These are phyloP conservation scores for Baccha elongata DNA, from an alignment of 2,888 invertebrate species.

Conservation along the genomic window DNA sequence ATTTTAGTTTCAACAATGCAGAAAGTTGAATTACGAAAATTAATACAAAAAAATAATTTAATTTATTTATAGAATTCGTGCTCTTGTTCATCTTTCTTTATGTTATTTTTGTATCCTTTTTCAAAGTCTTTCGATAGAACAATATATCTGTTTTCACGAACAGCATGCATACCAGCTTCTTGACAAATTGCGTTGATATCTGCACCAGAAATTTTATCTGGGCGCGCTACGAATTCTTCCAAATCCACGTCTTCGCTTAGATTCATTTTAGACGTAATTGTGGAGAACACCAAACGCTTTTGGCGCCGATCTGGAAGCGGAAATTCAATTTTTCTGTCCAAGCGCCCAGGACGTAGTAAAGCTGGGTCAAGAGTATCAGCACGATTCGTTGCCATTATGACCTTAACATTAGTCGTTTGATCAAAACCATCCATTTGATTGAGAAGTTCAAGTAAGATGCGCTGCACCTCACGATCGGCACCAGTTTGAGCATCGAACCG, in stretches of 20 bases:
- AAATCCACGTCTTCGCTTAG: slow-evolving; percentile 99
- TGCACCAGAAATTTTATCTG: slow-evolving; percentile 99
- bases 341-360: slow-evolving; percentile 87
- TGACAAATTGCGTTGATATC: slow-evolving; percentile 99
- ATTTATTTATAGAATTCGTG: slow-evolving; percentile 99
- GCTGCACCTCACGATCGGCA: slow-evolving; percentile 98
- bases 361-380: slow-evolving; percentile 99
- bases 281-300: slow-evolving; percentile 98
- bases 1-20: no score
- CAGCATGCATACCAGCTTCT: slow-evolving; percentile 99
- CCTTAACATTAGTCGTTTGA: slow-evolving; percentile 99
- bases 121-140: slow-evolving; percentile 99
- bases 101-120: slow-evolving; percentile 99
- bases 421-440: slow-evolving; percentile 99
- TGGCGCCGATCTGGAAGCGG: slow-evolving; percentile 94
- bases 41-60: slow-evolving; percentile 24
- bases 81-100: slow-evolving; percentile 99
- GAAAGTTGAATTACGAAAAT: not conserved
- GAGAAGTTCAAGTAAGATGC: slow-evolving; percentile 96
- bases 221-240: slow-evolving; percentile 99
- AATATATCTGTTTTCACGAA: slow-evolving; percentile 98
- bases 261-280: slow-evolving; percentile 98
- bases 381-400: slow-evolving; percentile 97
- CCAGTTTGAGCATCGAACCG: slow-evolving; percentile 99
- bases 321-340: slow-evolving; percentile 99